phyloP scores from a whole-genome alignment of 2,113 vertebrate species.

The Phalacrocorax pelagicus region DNA sequence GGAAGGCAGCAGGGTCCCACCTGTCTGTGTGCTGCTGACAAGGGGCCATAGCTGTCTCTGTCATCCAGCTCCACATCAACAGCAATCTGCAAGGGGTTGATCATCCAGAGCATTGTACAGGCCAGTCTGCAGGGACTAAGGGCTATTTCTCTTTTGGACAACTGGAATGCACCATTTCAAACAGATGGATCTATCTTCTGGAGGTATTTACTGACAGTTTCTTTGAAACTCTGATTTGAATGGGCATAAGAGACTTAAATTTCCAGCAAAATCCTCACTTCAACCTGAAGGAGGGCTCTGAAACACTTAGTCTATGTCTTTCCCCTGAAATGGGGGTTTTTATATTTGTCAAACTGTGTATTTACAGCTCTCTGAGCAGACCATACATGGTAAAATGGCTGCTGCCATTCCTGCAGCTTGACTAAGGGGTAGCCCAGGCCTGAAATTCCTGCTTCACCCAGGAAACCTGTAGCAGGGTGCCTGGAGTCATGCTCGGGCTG shows the following conservation, averaged over 20 bases:
- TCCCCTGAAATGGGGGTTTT: not conserved
- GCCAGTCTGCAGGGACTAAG: not conserved
- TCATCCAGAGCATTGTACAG: not conserved
- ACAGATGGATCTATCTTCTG: not conserved
- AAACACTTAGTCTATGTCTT: not conserved
- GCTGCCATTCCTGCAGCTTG: not conserved
- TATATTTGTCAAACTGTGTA: not conserved
- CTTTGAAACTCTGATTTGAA: not conserved
- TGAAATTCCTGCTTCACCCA: not conserved
- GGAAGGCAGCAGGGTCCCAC: not conserved
- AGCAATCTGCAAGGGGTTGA: not conserved
- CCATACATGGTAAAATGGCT: not conserved
- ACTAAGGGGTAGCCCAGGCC: not conserved
- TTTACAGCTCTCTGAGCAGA: not conserved
- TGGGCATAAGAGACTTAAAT: not conserved
- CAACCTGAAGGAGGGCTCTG: not conserved
- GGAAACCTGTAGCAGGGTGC: not conserved
- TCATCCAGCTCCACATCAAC: not conserved
- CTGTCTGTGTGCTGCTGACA: not conserved
- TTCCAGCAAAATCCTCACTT: not conserved
- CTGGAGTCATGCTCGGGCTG: fast-evolving
- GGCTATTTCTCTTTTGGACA: not conserved
- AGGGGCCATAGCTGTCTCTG: fast-evolving
- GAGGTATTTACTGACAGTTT: not conserved
- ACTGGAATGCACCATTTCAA: not conserved